phyloP scores from a whole-genome alignment of 2,797 vertebrate species.

The Cyprinella venusta region DNA sequence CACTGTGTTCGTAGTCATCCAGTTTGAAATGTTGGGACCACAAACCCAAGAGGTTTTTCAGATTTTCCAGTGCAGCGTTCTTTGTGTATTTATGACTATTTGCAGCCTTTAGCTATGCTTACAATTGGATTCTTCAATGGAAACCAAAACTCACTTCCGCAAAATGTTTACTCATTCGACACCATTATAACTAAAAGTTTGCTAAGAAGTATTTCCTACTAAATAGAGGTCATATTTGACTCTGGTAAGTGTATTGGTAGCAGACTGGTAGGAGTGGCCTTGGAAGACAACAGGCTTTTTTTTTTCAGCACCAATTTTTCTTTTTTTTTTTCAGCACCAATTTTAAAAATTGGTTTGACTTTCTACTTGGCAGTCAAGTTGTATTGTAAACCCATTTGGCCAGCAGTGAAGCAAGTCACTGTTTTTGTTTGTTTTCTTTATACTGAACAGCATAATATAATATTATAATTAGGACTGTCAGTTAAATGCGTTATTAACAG shows the following conservation, averaged over 20 bases:
- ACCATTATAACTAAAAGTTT: not conserved
- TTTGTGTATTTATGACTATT: not conserved
- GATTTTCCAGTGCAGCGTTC: not conserved
- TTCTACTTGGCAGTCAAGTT: not conserved
- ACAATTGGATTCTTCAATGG: not conserved
- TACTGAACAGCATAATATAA: not conserved
- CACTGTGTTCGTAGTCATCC: not conserved
- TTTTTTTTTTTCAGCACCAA: too few species aligned
- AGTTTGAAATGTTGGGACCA: not conserved
- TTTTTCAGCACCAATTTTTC: too few species aligned
- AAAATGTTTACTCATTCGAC: not conserved
- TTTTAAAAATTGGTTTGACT: not conserved
- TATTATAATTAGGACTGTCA: too few species aligned
- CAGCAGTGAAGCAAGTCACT: too few species aligned
- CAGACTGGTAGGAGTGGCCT: not conserved
- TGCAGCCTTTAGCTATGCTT: not conserved
- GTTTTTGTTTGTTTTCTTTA: too few species aligned
- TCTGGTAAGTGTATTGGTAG: not conserved
- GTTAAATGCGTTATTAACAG: too few species aligned
- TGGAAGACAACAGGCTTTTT: not conserved
- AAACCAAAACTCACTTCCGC: not conserved
- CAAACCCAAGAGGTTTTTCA: not conserved
- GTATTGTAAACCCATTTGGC: not conserved
- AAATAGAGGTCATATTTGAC: not conserved
- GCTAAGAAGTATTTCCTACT: not conserved